Evolutionary conservation across 2,797 vertebrate genomes (phyloP), one percentile per base, ranked within the genome.

Genomic region (Phaenicophaeus curvirostris): DNA sequence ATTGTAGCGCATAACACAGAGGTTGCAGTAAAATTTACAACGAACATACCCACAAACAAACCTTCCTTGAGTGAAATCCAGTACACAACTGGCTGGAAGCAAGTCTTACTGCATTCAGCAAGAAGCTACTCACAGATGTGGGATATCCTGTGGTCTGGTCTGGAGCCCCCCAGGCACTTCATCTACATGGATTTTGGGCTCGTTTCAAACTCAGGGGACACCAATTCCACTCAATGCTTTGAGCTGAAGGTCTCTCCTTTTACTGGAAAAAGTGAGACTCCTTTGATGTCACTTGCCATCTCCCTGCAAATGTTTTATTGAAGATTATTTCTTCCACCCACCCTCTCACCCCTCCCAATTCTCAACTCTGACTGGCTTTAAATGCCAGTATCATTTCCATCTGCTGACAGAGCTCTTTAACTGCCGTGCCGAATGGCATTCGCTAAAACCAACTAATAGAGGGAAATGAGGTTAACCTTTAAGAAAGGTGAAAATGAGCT

Each of bases 391-490:
- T 95, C 95, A 90, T 95, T 96, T 93, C 79, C 91, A 91, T 94
- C 90, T 9, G 16, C 94, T 96, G 92, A 96, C 90, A 92, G 95
- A 96, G 87, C 90, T 95, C 92, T 94, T 95, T 92, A 96, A 94
- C 87, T 94, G 91, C 92, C 0, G 69, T 0, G 5, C 85, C 15
- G n/a, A 96, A 93, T 91, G 90, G 84, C 93, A 92, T 94, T 96
- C 86, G 46, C 95, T 96, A 96, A 96, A 96, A 97, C 94, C 96
- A 96, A 96, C 96, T 96, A 94, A 95, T 89, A 94, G 94, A 96
- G 71, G 96, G 85, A 96, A 97, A 96, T 93, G 91, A 96, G 88
- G 95, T 96, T 97, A 97, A 95, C 96, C 96, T 97, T 95, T 96
- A 94, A 95, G 93, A 95, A 94, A 94, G 85, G 92, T 94, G 94